Evolutionary conservation across 2,797 vertebrate genomes (phyloP).

Genomic region (Gymnocypris eckloni): DNA sequence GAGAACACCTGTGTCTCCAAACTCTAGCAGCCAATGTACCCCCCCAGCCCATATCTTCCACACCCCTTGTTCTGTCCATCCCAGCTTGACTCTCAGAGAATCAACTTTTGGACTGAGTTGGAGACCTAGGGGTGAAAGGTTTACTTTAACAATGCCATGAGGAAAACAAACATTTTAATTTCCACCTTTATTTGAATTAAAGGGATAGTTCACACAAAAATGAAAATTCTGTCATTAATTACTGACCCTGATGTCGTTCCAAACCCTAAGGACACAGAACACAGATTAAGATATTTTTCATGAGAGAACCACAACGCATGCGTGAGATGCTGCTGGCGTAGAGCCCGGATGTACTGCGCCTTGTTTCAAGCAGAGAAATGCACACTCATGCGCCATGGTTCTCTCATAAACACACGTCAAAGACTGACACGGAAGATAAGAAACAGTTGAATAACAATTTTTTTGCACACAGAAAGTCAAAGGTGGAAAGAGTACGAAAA

Average conservation of each 20-base stretch:
- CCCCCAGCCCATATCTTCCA: slow-evolving; percentile 35
- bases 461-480: neutral
- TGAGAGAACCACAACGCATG: neutral
- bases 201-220: neutral
- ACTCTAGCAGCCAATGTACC: slow-evolving; percentile 8
- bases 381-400: too few relatives aligned
- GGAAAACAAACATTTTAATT: neutral
- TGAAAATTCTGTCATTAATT: neutral
- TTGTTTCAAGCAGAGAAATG: too few relatives aligned
- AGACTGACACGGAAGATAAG: too few relatives aligned
- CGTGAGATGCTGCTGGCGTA: too few relatives aligned
- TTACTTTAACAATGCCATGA: neutral
- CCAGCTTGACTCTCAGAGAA: neutral
- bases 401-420: too few relatives aligned
- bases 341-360: too few relatives aligned
- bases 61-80: neutral
- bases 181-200: neutral
- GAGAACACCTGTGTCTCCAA: slow-evolving; percentile 49
- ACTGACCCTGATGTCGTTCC: neutral
- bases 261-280: too few relatives aligned
- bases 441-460: neutral
- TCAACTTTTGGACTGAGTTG: neutral
- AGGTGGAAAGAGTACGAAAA: too few relatives aligned
- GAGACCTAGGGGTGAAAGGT: neutral
- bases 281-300: neutral